Percentiles rank a stretch among this genome's conserved stretches.
Conservation (phyloP, 2,888 invertebrate species). For the Fissipunctia ypsillon region DNA sequence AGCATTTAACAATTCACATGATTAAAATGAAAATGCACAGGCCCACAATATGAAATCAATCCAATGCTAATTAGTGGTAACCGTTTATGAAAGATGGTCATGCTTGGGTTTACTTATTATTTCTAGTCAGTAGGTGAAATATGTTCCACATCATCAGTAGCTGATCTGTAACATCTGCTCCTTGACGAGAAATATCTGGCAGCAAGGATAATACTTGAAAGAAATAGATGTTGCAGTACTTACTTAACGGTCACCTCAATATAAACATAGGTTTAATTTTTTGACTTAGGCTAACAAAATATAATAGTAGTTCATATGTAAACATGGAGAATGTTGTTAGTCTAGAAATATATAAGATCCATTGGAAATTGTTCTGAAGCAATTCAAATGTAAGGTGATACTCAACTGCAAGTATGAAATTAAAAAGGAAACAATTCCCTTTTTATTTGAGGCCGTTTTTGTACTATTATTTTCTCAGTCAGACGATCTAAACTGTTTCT, state of each 20-base stretch:
- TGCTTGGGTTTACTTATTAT: conserved; percentile 7
- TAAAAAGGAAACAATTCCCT: conserved; percentile 9
- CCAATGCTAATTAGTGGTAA: neutral
- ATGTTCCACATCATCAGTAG: neutral
- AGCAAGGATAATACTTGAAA: neutral
- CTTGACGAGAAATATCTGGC: neutral
- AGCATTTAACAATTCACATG: conserved; percentile 5
- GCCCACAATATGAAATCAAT: neutral
- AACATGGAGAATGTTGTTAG: neutral
- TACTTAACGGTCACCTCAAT: neutral
- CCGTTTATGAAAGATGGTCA: neutral
- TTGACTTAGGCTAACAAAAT: neutral
- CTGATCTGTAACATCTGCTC: neutral
- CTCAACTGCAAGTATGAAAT: neutral
- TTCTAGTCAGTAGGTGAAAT: neutral
- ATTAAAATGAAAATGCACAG: neutral
- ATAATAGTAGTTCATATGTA: neutral
- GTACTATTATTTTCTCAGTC: neutral
- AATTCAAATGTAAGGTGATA: neutral
- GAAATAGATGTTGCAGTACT: neutral
- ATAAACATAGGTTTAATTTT: neutral
- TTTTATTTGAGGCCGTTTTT: neutral
- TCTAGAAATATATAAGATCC: neutral
- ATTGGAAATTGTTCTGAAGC: neutral
- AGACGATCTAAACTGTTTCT: neutral